Evolutionary conservation across 2,888 invertebrate species (phyloP).

Genomic region (Phasia obesa): DNA sequence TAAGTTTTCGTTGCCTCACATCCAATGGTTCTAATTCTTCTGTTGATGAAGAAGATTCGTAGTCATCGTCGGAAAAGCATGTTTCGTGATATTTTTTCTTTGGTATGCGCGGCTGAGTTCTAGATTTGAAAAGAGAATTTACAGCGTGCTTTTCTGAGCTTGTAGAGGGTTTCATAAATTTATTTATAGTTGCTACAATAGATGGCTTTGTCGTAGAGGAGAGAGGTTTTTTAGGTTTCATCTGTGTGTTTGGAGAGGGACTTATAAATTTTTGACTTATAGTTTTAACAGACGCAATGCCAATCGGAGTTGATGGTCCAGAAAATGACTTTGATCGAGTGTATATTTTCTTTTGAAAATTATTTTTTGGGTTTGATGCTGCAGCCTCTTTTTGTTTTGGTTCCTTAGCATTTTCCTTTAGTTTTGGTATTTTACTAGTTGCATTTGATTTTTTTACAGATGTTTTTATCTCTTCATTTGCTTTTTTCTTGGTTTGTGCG

Average conservation of each 20-base stretch:
- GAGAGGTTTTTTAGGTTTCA: conserved; percentile 74
- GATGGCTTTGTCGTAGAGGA: conserved; percentile 76
- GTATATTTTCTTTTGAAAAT: conserved; percentile 75
- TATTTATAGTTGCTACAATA: conserved; percentile 79
- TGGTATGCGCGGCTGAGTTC: conserved; percentile 81
- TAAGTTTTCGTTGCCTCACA: conserved; percentile 78
- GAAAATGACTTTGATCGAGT: conserved; percentile 81
- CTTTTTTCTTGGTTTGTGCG: conserved; percentile 11
- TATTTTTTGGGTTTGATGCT: conserved; percentile 74
- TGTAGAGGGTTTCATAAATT: conserved; percentile 74
- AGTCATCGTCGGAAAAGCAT: conserved; percentile 86
- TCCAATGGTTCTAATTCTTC: conserved; percentile 74
- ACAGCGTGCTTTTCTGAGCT: conserved; percentile 72
- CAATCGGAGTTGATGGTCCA: conserved; percentile 78
- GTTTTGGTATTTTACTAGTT: conserved; percentile 63
- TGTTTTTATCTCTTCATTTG: conserved; percentile 11
- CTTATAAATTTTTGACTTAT: conserved; percentile 80
- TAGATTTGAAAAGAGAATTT: conserved; percentile 73
- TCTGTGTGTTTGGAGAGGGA: conserved; percentile 73
- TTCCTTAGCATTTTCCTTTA: conserved; percentile 55
- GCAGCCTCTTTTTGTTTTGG: conserved; percentile 72
- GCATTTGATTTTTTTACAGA: conserved; percentile 29
- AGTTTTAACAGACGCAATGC: conserved; percentile 79
- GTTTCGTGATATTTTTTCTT: conserved; percentile 85
- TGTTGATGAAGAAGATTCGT: conserved; percentile 83